Base-by-base conservation (phyloP, 2,888 invertebrate genomes). In the Macaria notata region DNA sequence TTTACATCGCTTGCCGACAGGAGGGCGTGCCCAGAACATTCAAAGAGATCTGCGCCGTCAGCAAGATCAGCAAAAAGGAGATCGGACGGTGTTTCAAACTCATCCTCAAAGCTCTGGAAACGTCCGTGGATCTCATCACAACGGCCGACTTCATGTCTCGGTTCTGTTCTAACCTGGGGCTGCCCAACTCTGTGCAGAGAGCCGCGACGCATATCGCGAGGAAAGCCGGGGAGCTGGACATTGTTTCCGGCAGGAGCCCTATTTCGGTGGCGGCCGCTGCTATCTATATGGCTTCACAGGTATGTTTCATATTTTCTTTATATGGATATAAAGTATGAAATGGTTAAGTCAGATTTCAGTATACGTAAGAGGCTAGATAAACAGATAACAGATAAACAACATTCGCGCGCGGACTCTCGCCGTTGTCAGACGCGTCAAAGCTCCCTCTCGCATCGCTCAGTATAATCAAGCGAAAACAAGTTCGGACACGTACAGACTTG, bases 61-160 rank as follows among this genome's bases (percentile, higher is more conserved):
- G 99, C 78, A 98, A 98, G 92, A 98, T 99, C 57, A 98, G 99
- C 75, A 99, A 99, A 90, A 98, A 99, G 76, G 99, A 99, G 92
- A 99, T 99, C 59, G 99, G 99, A 0, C 92, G 99, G 66, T 99
- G 99, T 81, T 99, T 99, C 86, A 99, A 99, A 78, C 86, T 99
- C 44, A 99, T 99, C 60, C 91, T 99, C 42, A 98, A 98, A 82
- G 98, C 98, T 0, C 89, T 99, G 51, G 98, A 99, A 82, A 99
- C 99, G 0, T 98, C 97, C 38, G 98, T 99, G 5, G 98, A 99
- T 79, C 94, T 98, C 56, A 99, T 99, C 59, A 99, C 99, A 0
- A 99, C 99, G 0, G 98, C 98, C 0, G 99, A 99, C 81, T 99
- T 99, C 83, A 99, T 99, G 99, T 98, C 98, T 31, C 93, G 97